These are phyloP conservation scores for Sebastes matsubarae DNA, from an alignment of 2,797 vertebrate genomes.

Conservation along the genomic window DNA sequence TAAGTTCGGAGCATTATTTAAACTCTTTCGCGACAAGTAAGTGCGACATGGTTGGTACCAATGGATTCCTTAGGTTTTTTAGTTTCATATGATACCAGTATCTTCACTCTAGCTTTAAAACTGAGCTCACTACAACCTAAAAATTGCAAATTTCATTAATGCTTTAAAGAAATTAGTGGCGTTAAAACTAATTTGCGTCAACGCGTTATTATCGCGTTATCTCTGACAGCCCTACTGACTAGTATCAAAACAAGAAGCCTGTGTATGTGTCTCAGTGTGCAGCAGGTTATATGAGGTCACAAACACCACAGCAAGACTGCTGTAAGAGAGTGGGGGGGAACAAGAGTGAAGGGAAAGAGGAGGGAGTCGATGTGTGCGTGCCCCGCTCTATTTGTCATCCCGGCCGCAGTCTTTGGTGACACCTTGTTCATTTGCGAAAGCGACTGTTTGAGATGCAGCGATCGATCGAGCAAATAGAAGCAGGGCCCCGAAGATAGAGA, in stretches of 20 bases:
- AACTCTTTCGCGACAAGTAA: fast-evolving
- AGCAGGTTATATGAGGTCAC: slow-evolving; percentile 17
- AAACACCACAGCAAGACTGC: background rate
- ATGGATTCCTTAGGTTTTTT: fast-evolving
- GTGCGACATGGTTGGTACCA: fast-evolving
- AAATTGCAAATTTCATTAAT: fast-evolving
- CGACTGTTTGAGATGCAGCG: slow-evolving; percentile 71
- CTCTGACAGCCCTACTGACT: too few relatives aligned
- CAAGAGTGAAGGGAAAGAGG: background rate
- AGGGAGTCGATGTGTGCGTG: slow-evolving; percentile 1
- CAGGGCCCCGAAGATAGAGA: slow-evolving; percentile 39
- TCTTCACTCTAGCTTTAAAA: too few relatives aligned
- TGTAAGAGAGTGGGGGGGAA: background rate
- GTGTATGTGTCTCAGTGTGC: background rate
- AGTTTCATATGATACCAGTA: fast-evolving
- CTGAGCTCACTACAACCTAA: too few relatives aligned
- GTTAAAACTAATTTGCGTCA: fast-evolving
- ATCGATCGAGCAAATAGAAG: slow-evolving; percentile 76
- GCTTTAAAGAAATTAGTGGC: too few relatives aligned
- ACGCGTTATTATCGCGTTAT: too few relatives aligned
- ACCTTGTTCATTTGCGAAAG: slow-evolving; percentile 78
- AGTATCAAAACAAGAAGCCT: background rate
- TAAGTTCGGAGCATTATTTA: too few relatives aligned
- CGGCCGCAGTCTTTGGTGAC: slow-evolving; percentile 67
- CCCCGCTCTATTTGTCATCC: slow-evolving; percentile 69